These are phyloP conservation scores for Ecliptopera silaceata DNA, from an alignment of 2,888 invertebrate species.

Conservation along the genomic window DNA sequence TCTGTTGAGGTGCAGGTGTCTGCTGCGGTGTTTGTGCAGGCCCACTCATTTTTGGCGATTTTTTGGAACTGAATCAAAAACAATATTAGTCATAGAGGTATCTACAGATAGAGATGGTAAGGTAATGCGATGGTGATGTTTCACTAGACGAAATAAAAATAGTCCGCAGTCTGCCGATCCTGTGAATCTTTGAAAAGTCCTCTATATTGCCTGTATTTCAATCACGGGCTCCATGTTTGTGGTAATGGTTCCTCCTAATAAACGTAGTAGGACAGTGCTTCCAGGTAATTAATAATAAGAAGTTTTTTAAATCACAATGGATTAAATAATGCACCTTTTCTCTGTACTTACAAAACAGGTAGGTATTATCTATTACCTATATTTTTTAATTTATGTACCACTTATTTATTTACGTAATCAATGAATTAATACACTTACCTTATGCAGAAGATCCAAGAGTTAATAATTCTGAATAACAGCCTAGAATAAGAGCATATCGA, in stretches of 20 bases:
- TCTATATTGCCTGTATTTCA: too few relatives aligned
- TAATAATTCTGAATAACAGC: background rate
- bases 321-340: too few relatives aligned
- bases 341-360: too few relatives aligned
- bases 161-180: too few relatives aligned
- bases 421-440: background rate
- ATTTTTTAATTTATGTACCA: too few relatives aligned
- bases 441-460: background rate
- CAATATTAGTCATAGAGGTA: constrained; percentile 5
- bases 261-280: too few relatives aligned
- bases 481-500: background rate
- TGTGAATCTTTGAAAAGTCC: too few relatives aligned
- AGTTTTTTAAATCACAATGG: too few relatives aligned
- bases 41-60: constrained; percentile 37
- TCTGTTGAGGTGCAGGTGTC: background rate
- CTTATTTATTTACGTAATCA: constrained; percentile 15
- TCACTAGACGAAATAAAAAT: background rate
- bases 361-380: too few relatives aligned
- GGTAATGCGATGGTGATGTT: background rate
- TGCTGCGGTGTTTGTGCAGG: background rate
- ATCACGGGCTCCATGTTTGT: too few relatives aligned
- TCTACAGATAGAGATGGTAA: background rate
- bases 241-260: too few relatives aligned
- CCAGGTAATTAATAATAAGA: too few relatives aligned
- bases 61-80: constrained; percentile 24